Conservation (phyloP, 1,140 invertebrate genomes). For the Sitobion miscanthi region DNA sequence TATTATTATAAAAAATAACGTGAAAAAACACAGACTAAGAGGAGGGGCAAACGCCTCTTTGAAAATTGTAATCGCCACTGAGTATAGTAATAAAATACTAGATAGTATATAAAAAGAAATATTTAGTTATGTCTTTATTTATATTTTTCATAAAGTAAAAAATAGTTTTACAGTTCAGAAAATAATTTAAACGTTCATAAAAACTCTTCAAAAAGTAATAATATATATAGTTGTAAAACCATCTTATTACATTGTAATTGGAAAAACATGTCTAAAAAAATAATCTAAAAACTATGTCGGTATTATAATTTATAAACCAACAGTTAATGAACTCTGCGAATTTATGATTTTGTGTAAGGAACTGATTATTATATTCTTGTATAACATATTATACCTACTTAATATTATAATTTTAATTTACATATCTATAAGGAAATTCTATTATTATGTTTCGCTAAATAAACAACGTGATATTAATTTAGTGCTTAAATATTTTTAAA, state of each 20-base stretch:
- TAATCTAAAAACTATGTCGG: neutral
- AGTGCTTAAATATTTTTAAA: neutral
- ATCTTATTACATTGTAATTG: neutral
- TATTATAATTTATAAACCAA: conserved; percentile 13
- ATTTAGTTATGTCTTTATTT: neutral
- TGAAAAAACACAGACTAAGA: too few species aligned
- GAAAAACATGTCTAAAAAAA: conserved; percentile 1
- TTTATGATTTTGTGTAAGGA: neutral
- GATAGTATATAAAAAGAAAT: neutral
- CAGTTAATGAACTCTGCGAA: neutral
- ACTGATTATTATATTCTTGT: neutral
- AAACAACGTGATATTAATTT: neutral
- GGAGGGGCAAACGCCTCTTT: too few species aligned
- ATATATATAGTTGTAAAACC: neutral
- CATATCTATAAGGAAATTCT: neutral
- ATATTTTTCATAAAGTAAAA: neutral
- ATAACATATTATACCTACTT: neutral
- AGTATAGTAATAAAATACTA: neutral
- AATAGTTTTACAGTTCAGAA: neutral
- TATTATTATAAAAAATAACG: too few species aligned
- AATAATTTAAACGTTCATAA: neutral
- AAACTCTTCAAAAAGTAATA: conserved; percentile 10
- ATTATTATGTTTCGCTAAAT: neutral
- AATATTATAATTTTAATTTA: neutral
- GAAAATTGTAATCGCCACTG: too few species aligned